phyloP scores from a whole-genome alignment of 2,113 vertebrate species.

The Scalopus aquaticus region DNA sequence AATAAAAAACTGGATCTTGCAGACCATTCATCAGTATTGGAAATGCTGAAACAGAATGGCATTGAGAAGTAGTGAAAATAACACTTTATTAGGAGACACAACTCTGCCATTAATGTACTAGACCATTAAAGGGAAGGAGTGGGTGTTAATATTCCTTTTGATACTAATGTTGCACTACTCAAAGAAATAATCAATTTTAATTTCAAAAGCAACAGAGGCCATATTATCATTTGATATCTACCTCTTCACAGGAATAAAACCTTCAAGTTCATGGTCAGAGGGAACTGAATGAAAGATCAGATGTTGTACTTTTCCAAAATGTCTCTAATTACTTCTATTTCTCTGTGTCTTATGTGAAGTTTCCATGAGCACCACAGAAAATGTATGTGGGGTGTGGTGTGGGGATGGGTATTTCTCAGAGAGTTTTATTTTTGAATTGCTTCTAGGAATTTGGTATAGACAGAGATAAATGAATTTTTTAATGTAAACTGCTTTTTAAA shows the following conservation, averaged over 20 bases:
- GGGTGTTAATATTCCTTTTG: background rate
- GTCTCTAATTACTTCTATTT: background rate
- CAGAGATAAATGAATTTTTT: background rate
- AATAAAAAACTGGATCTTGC: constrained; percentile 10
- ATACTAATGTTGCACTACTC: background rate
- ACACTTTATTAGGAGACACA: background rate
- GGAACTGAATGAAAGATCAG: background rate
- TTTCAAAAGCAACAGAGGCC: background rate
- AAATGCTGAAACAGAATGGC: background rate
- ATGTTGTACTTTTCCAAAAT: background rate
- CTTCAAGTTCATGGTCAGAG: background rate
- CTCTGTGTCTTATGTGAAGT: background rate
- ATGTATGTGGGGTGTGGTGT: background rate
- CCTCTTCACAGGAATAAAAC: constrained; percentile 1
- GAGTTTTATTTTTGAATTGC: background rate
- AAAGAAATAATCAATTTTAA: constrained; percentile 20
- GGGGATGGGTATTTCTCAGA: background rate
- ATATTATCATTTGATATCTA: background rate
- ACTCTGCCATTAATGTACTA: background rate
- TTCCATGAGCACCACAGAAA: constrained; percentile 10
- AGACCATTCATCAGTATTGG: background rate
- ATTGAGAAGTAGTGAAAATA: constrained; percentile 4
- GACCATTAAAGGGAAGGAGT: background rate
- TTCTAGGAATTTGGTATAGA: constrained; percentile 41
- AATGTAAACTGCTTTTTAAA: background rate